A percentile compares a stretch with the other conserved stretches of the same genome.
Evolutionary conservation across 1,140 invertebrate genomes (phyloP).

Genomic region (honey bee (Apis mellifera)): Amel_HAv3.1 CM009937.2:1762001-1762500

Average conservation of each 20-base stretch:
- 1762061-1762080: background rate
- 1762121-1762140: background rate
- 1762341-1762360: constrained; percentile 26
- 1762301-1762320: background rate
- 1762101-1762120: too few relatives aligned
- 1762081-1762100: background rate
- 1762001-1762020: background rate
- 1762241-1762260: constrained; percentile 16
- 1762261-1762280: constrained; percentile 49
- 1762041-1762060: background rate
- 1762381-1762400: background rate
- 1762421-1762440: constrained; percentile 62
- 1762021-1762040: background rate
- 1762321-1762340: background rate
- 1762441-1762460: constrained; percentile 42
- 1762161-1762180: background rate
- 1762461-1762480: background rate
- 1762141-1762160: background rate
- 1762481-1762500: constrained; percentile 48
- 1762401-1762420: constrained; percentile 40
- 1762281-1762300: constrained; percentile 23
- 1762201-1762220: background rate
- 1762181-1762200: too few relatives aligned
- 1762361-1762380: constrained; percentile 28
- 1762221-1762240: background rate